phyloP scores from a whole-genome alignment of 1,140 invertebrate genomes.

The Callitettix versicolor region DNA sequence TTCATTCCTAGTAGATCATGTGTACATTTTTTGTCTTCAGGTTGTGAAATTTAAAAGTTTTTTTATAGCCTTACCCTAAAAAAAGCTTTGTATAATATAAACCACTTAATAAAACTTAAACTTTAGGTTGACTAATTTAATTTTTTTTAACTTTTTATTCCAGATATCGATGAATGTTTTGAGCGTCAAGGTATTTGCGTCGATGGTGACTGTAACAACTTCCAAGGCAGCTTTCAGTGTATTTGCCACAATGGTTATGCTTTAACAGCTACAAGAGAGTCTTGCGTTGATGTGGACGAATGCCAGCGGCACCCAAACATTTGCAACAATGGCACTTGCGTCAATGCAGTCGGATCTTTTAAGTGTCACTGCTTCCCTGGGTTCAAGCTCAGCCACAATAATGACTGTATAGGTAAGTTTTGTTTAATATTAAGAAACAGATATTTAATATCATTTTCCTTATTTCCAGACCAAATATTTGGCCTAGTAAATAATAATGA shows the following conservation, averaged over 20 bases:
- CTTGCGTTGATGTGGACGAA: constrained; percentile 68
- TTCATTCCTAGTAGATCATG: too few species aligned
- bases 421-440: too few species aligned
- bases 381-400: constrained; percentile 72
- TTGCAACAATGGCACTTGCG: constrained; percentile 74
- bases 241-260: constrained; percentile 46
- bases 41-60: too few species aligned
- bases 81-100: too few species aligned
- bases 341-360: constrained; percentile 65
- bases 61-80: too few species aligned
- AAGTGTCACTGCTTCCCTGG: constrained; percentile 69
- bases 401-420: constrained; percentile 67
- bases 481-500: too few species aligned
- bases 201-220: constrained; percentile 58
- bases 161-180: constrained; percentile 62
- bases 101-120: too few species aligned
- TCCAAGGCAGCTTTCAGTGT: constrained; percentile 61
- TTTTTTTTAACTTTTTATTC: too few species aligned
- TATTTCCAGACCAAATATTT: too few species aligned
- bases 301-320: constrained; percentile 56
- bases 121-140: too few species aligned
- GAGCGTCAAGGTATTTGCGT: constrained; percentile 54
- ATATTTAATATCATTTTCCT: too few species aligned
- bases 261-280: constrained; percentile 44
- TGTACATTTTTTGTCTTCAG: too few species aligned